Percentiles rank a stretch among this genome's conserved stretches.
phyloP scores from a whole-genome alignment of 2,113 vertebrate genomes.

The zebrafish (Danio rerio) region DNA sequence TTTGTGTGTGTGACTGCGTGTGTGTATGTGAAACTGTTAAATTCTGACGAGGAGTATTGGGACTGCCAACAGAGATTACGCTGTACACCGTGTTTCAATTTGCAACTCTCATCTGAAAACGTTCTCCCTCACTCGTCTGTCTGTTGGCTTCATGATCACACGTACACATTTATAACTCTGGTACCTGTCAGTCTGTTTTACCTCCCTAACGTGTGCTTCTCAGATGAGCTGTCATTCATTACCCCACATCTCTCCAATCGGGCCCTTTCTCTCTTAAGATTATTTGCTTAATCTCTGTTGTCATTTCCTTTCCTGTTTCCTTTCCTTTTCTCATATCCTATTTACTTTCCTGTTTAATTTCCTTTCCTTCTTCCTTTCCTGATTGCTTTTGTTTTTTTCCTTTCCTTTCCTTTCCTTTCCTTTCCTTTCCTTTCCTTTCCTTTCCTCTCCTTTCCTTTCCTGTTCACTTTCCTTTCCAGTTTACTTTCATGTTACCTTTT shows the following conservation, averaged over 20 bases:
- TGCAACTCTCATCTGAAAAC: slow-evolving; percentile 28
- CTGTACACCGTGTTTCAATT: slow-evolving; percentile 41
- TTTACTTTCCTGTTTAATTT: neutral
- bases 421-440: neutral
- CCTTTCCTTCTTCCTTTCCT: neutral
- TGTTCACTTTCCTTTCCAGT: no score
- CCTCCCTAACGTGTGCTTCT: slow-evolving; percentile 58
- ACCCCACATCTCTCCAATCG: slow-evolving; percentile 59
- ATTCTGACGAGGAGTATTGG: slow-evolving; percentile 14
- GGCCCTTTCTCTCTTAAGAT: slow-evolving; percentile 34
- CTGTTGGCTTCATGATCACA: neutral
- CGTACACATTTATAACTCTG: slow-evolving; percentile 18
- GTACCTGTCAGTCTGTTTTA: slow-evolving; percentile 45
- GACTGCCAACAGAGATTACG: slow-evolving; percentile 47
- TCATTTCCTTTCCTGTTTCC: slow-evolving; percentile 14
- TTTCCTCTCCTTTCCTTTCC: no score
- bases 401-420: slow-evolving; percentile 43
- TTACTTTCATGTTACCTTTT: neutral
- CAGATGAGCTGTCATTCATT: slow-evolving; percentile 64
- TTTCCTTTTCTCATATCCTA: no score
- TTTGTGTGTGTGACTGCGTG: no score
- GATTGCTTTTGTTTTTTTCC: neutral
- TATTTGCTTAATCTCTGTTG: neutral
- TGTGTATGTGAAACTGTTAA: slow-evolving; percentile 31
- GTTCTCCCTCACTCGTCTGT: neutral